Evolutionary conservation across 2,797 vertebrate species (phyloP), one percentile per base, ranked within the genome.

Genomic region (Cyprinodon diabolis): DNA sequence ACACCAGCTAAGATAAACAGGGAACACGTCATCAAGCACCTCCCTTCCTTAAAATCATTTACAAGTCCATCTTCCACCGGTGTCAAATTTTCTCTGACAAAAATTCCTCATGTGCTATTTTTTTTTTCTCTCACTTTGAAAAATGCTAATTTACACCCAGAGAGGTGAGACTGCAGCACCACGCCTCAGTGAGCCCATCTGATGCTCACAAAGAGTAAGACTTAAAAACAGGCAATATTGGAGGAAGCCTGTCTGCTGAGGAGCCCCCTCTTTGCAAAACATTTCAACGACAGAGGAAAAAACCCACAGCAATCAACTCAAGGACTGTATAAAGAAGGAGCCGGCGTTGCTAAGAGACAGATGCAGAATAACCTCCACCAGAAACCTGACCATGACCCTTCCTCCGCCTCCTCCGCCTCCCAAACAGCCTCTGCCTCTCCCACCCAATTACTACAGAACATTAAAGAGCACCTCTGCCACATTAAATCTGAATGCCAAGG

Each of bases 261-360:
- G 76, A 82, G 75, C 81, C 56, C 56, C 69, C 85, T 85, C 77
- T 79, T 73, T 70, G 23, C 82, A 80, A 87, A 86, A 84, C 79
- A 84, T 85, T 85, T 84, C 87, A 87, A 73, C 54, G 0, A 84
- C 69, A 72, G 71, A 75, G 76, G 25, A 37, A 74, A 83, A 69
- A 78, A 66, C 51, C 66, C 68, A 69, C 68, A 85, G 87, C 86
- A 90, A 92, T 92, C 89, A 91, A 86, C 79, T 90, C 83, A 85
- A 88, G 84, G 85, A 91, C 88, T 91, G 88, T 87, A 88, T 85
- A 89, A 86, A 91, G 85, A 90, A 76, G n/a, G 80, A 81, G 67
- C 82, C 83, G 87, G 68, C 51, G 92, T 93, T 93, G 92, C 92
- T 93, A 92, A 87, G 92, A 92, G 89, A 93, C 92, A 90, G 90